Base-by-base conservation (phyloP, 2,888 invertebrate genomes). In the Protodeltote pygarga region DNA sequence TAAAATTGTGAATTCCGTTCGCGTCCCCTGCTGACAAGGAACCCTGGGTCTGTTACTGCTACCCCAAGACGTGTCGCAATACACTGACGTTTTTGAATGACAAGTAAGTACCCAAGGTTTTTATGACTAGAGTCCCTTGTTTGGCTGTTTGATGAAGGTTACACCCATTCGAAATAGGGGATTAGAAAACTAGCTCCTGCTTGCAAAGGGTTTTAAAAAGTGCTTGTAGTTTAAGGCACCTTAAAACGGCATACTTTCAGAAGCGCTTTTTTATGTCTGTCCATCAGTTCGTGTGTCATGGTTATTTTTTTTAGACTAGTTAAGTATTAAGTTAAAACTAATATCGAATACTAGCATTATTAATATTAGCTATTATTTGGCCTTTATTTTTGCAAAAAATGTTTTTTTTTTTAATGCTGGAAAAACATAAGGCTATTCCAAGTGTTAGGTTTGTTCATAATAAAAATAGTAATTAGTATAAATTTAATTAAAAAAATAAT, bases 91-190 rank as follows among this genome's bases (percentile, higher is more conserved):
- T 72, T 73, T 72, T 72, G 78, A 80, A 81, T 81, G 81, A 80
- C 83, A 79, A 72, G 80, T 75, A 79, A 72, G 80, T 75, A 81
- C 75, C 76, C 63, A 73, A 71, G 76, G 76, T 81, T 81, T 84
- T 81, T 81, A 80, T 78, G 73, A 70, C 65, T 73, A 53, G 60
- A 70, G 70, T 72, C 73, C 68, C 73, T 73, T 68, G 71, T 75
- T 71, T 75, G 74, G 72, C 71, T 69, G 47, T 63, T 64, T 58
- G 60, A 60, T 63, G 54, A 52, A 54, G 53, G 64, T 54, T 49
- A 54, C 52, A 50, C 20, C 41, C 54, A 60, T 52, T 63, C 58
- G 49, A 51, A 57, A 62, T 65, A 40, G 49, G 69, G 61, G 55
- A 64, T 61, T 49, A 60, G 46, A 32, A 31, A 42, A 42, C 27